These are phyloP conservation scores for Eulemur albifrons DNA, from an alignment of 2,797 vertebrate genomes.

Conservation along the genomic window DNA sequence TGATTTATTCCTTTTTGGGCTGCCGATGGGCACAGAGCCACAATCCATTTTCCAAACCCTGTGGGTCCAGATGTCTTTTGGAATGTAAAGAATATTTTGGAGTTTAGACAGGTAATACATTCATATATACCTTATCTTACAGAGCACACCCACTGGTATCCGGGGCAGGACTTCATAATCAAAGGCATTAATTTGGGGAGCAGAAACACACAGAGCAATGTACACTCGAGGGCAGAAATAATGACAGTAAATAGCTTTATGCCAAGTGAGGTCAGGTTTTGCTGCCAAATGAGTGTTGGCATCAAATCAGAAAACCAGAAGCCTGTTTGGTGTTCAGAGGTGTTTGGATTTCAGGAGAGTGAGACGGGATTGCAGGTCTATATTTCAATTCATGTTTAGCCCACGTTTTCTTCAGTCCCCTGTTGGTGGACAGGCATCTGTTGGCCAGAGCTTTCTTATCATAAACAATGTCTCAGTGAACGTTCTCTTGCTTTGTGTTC, in stretches of 20 bases:
- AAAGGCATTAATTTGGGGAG: neutral
- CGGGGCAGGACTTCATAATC: neutral
- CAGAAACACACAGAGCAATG: neutral
- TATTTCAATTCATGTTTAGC: no score
- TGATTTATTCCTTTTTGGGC: neutral
- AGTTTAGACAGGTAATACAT: neutral
- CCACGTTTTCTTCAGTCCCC: no score
- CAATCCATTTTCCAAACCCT: neutral
- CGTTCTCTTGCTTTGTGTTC: neutral
- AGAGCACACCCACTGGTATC: neutral
- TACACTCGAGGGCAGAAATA: neutral
- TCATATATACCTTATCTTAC: neutral
- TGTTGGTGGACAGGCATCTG: neutral
- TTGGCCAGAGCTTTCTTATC: neutral
- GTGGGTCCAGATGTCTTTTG: neutral
- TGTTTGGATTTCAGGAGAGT: neutral
- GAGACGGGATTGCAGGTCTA: neutral
- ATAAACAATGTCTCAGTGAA: fast-evolving
- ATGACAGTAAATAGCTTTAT: neutral
- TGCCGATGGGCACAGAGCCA: neutral
- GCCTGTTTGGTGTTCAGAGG: neutral
- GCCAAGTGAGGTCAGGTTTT: neutral
- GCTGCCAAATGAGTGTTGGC: neutral
- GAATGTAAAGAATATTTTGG: neutral
- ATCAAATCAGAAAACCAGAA: neutral